Base-by-base conservation (phyloP, 2,797 vertebrate genomes). In the Sus cebifrons region DNA sequence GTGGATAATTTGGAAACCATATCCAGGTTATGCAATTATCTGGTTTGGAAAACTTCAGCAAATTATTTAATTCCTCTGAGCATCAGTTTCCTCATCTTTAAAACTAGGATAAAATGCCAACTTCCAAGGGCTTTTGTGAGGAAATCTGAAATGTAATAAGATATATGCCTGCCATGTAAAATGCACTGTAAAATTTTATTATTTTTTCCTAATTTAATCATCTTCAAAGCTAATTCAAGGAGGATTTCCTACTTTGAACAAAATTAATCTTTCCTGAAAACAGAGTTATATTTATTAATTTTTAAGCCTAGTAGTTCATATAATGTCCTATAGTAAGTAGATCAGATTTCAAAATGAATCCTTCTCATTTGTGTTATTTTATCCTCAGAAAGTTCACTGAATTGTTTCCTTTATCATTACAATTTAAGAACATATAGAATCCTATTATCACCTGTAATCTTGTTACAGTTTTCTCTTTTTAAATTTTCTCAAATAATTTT, bases 251-350 rank as follows among this genome's bases (percentile, higher is more conserved):
- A 81, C 8, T 78, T 79, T 71, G 23, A 83, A 49, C 4, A 85
- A 11, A n/a, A 79, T 86, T 70, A 94, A 23, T 67, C 95, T 83
- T 93, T 74, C 23, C 9, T 84, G 7, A 68, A 90, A 96, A 95
- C 20, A 93, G 16, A 83, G 11, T 77, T 56, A 12, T 65, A 67
- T 68, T 58, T 87, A 81, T 73, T 87, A 82, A 85, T 86, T 64
- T 91, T 78, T 62, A 96, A 95, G 85, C 27, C 36, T 92, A 70
- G 1, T 56, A 5, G n/a, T 84, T 85, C 6, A 58, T 89, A 62
- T 29, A 73, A 73, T 82, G 18, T 60, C 6, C 18, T 82, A n/a
- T 6, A 81, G 49, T 85, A 92, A 86, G 49, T 85, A 92, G 13
- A 74, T 14, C 58, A 15, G 6, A 74, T 85, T 94, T 93, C 49